These are phyloP conservation scores for Physella acuta DNA, from an alignment of 1,140 invertebrate species.

Conservation along the genomic window DNA sequence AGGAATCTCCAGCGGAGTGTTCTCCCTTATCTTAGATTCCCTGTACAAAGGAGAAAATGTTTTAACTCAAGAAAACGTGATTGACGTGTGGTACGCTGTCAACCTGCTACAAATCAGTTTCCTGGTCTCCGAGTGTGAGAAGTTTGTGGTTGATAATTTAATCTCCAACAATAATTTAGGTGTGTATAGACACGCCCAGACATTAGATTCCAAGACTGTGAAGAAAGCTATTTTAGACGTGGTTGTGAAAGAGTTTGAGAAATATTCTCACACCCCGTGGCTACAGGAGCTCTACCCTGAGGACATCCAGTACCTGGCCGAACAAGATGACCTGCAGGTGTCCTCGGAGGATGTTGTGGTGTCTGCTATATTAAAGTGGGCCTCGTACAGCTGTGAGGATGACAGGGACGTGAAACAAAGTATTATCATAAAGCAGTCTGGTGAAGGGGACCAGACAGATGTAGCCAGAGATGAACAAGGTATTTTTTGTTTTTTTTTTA, in stretches of 20 bases:
- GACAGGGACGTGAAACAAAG: too few species aligned
- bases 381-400: too few species aligned
- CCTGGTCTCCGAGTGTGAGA: not conserved
- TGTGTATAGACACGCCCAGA: not conserved
- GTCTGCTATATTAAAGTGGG: slow-evolving; percentile 8
- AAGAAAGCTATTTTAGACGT: not conserved
- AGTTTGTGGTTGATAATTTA: slow-evolving; percentile 4
- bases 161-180: not conserved
- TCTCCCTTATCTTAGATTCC: not conserved
- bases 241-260: not conserved
- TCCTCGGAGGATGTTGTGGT: slow-evolving; percentile 3
- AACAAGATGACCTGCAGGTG: not conserved
- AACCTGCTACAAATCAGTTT: slow-evolving; percentile 10
- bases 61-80: not conserved
- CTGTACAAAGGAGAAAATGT: slow-evolving; percentile 5
- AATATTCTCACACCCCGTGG: not conserved
- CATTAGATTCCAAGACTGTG: not conserved
- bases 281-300: not conserved
- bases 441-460: too few species aligned
- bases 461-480: too few species aligned
- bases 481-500: too few species aligned
- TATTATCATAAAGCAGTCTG: too few species aligned
- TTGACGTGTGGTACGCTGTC: slow-evolving; percentile 10
- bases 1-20: not conserved
- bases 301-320: not conserved